phyloP scores from a whole-genome alignment of 2,797 vertebrate species.

The Epinephelus malabaricus region DNA sequence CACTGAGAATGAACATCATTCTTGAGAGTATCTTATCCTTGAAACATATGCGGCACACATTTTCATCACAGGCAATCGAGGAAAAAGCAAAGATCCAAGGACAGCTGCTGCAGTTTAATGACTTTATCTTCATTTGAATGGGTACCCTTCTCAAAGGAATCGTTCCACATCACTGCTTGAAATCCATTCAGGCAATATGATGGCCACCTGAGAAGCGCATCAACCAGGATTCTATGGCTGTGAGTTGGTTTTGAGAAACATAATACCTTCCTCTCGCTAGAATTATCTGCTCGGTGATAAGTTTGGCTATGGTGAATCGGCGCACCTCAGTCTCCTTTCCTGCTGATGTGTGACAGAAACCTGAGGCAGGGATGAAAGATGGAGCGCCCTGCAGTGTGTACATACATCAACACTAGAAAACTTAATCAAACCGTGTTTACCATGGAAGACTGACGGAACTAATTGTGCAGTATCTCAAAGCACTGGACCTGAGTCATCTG shows the following conservation, averaged over 20 bases:
- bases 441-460: conserved; percentile 59
- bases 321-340: conserved; percentile 54
- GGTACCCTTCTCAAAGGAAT: conserved; percentile 69
- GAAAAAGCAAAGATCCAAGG: conserved; percentile 69
- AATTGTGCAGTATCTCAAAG: conserved; percentile 68
- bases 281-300: conserved; percentile 74
- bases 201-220: conserved; percentile 74
- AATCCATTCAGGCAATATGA: conserved; percentile 77
- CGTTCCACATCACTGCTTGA: conserved; percentile 69
- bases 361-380: conserved; percentile 63
- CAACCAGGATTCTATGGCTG: conserved; percentile 65
- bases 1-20: conserved; percentile 58
- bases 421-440: conserved; percentile 68
- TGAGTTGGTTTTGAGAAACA: conserved; percentile 67
- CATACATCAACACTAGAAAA: conserved; percentile 60
- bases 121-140: conserved; percentile 78
- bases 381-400: conserved; percentile 48
- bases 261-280: conserved; percentile 63
- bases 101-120: conserved; percentile 74
- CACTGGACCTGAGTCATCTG: conserved; percentile 51
- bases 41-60: conserved; percentile 61
- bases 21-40: conserved; percentile 71
- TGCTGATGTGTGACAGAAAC: conserved; percentile 68
- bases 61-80: conserved; percentile 63
- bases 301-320: conserved; percentile 64